Evolutionary conservation across 1,140 invertebrate species (phyloP), one percentile per base, ranked within the genome.

Genomic region (Sarcophaga bullata): DNA sequence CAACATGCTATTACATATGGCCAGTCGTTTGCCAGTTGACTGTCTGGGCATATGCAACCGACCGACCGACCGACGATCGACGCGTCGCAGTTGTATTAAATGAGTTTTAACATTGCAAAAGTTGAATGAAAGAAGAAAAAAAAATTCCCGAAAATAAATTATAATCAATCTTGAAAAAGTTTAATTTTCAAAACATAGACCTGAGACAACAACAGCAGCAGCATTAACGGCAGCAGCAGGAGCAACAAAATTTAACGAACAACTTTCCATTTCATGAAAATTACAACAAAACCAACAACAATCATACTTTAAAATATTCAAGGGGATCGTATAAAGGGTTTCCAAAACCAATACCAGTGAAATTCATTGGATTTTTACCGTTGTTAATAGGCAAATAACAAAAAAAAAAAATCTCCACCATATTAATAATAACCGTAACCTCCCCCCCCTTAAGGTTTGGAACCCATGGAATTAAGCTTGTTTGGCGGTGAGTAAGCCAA

Each of bases 241-340:
- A 37, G 25, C 25, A 68, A 68, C 62, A 68, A 68, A 19, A 68
- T 68, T 68, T 19, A 68, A n/a, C 62, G 62, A 68, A 68, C 62
- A 68, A 68, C 62, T 68, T 68, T 68, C 62, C 62, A 68, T 68
- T 68, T 68, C 62, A 68, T 68, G 62, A 68, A 68, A 68, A 68
- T 68, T 68, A 25, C 62, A 68, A 68, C 6, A 68, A 25, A 6
- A 58, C 13, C 54, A 58, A 13, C 54, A 37, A 37, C 19, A 8
- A 2, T 8, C n/a, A 15, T 8, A 58, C 54, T 58, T 5, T 58
- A n/a, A 13, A 13, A 58, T 13, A 68, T 19, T 19, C 62, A 25
- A 68, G 62, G 62, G 62, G 17, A 68, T 17, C n/a, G n/a, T n/a
- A 19, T 68, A 68, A 68, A 68, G 62, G 62, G 62, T 68, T 68